These are phyloP conservation scores for Xyrichtys novacula DNA, from an alignment of 2,797 vertebrate species.

Conservation along the genomic window DNA sequence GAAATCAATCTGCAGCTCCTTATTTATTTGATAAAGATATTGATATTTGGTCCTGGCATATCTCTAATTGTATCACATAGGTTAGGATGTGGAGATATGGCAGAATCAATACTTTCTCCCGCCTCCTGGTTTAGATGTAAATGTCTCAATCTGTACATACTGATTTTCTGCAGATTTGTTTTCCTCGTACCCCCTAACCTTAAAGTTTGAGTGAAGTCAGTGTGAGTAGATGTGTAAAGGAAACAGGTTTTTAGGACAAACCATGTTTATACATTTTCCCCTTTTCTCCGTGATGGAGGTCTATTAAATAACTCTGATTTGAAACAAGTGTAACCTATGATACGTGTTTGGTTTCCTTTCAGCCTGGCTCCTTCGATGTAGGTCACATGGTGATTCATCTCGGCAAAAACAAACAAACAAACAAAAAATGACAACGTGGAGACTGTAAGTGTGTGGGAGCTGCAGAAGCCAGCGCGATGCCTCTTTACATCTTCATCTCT, in stretches of 20 bases:
- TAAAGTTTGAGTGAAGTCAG: too few species aligned
- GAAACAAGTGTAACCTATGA: conserved; percentile 58
- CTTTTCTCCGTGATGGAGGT: conserved; percentile 26
- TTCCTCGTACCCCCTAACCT: too few species aligned
- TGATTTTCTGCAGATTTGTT: too few species aligned
- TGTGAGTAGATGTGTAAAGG: too few species aligned
- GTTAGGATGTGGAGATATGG: too few species aligned
- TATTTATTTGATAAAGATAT: too few species aligned
- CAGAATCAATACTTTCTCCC: too few species aligned
- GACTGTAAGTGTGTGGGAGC: conserved; percentile 57
- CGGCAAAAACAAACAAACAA: conserved; percentile 52
- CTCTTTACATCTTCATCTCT: conserved; percentile 52
- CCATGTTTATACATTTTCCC: neutral
- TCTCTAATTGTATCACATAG: too few species aligned
- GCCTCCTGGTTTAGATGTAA: too few species aligned
- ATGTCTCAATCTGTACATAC: too few species aligned
- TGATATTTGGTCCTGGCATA: too few species aligned
- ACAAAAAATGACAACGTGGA: conserved; percentile 48
- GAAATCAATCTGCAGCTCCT: too few species aligned
- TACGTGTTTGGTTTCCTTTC: conserved; percentile 63
- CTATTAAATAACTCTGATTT: conserved; percentile 56
- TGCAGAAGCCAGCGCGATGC: conserved; percentile 34
- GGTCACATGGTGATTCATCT: conserved; percentile 73
- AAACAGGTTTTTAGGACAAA: neutral
- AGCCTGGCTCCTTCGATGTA: conserved; percentile 61